Evolutionary conservation across 2,888 invertebrate genomes (phyloP), one percentile per base, ranked within the genome.

Genomic region (Osedax frankpressi): DNA sequence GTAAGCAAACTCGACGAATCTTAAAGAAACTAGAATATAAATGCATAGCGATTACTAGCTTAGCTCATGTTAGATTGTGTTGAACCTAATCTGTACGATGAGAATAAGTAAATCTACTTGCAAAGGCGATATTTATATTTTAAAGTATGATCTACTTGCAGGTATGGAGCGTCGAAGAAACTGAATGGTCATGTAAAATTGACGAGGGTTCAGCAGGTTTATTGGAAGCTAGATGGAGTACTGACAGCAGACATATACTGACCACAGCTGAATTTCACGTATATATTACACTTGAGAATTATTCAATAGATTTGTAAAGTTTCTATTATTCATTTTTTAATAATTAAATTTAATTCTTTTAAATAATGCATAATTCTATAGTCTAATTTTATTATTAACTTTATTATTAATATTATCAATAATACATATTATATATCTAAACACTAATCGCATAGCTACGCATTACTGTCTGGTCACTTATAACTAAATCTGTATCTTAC

Each of bases 101-200:
- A n/a, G n/a, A n/a, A n/a, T n/a, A n/a, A n/a, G n/a, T n/a, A n/a
- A 24, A 65, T 65, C 19, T n/a, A n/a, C n/a, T n/a, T n/a, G n/a
- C n/a, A n/a, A n/a, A n/a, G n/a, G n/a, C n/a, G n/a, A n/a, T n/a
- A n/a, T n/a, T n/a, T n/a, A n/a, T n/a, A n/a, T n/a, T n/a, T n/a
- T n/a, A n/a, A n/a, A n/a, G 29, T 24, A 27, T 65, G n/a, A 63
- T 44, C n/a, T 28, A 65, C 30, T 74, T 19, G 29, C 74, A 86
- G 83, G 83, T 87, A 30, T 87, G 86, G 83, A 87, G 86, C 0
- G 73, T 87, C 25, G 82, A 83, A 75, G 82, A 86, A 77, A 84
- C 86, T 0, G 85, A 86, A 62, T 88, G 88, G 88, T 85, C 84
- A 78, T 88, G 87, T 79, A 87, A 86, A 80, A 83, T 88, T 73